Conservation (phyloP, 23 tunicate genomes). For the Styela clava region DNA sequence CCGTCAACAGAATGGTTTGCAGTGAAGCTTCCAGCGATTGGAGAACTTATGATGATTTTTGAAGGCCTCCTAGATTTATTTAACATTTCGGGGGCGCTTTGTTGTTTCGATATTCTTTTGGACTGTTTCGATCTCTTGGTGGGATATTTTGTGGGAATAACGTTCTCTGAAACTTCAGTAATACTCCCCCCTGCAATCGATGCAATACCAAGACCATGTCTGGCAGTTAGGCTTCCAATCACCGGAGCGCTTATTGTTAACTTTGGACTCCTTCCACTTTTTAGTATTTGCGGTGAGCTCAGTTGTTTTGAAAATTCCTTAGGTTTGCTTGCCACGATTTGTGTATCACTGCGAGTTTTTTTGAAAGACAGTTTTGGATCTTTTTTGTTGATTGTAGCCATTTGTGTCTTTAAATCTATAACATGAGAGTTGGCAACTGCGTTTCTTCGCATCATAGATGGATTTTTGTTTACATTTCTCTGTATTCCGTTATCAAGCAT, state of each 20-base stretch:
- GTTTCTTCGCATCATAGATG: neutral
- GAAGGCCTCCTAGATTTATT: neutral
- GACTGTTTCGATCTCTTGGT: neutral
- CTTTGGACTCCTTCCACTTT: neutral
- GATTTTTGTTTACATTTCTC: neutral
- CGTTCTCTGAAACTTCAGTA: neutral
- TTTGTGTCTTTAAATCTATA: neutral
- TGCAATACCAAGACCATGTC: neutral
- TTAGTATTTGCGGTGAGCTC: neutral
- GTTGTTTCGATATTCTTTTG: neutral
- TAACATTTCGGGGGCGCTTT: neutral
- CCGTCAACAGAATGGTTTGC: neutral
- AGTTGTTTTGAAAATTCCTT: neutral
- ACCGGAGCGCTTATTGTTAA: neutral
- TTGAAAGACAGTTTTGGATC: neutral
- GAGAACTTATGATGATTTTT: neutral
- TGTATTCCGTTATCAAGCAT: neutral
- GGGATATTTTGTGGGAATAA: neutral
- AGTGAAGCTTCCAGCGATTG: neutral
- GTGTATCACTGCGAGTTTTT: neutral
- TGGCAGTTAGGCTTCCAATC: neutral
- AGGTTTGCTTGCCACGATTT: neutral
- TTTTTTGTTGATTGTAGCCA: neutral
- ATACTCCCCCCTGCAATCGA: neutral
- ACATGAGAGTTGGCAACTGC: neutral